Base-by-base conservation (phyloP, 2,888 invertebrate species). In the Ellobium chinense region DNA sequence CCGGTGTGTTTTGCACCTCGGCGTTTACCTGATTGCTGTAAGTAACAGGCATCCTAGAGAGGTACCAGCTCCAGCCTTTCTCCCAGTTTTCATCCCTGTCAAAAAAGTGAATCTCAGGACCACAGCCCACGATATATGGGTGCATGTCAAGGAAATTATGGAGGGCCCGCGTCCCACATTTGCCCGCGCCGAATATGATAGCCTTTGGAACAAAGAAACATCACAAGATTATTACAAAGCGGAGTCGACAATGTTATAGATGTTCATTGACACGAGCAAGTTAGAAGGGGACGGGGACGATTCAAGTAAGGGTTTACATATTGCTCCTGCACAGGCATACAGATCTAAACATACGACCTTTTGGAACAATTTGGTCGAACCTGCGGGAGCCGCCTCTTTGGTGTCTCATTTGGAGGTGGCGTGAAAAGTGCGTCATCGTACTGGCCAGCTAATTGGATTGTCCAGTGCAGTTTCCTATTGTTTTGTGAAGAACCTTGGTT, bases 111-210 rank as follows among this genome's bases (percentile, higher is more conserved):
- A 78, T 63, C 62, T 78, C 78, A 0, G 14, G 31, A 1, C 58
- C 29, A 4, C 70, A 37, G 2, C 62, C n/a, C 1, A 62, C 78
- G 29, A 78, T 70, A 37, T 70, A 46, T 3, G 78, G 78, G 24
- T 78, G 78, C 70, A 78, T 62, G 14, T 62, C 31, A 21, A 78
- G 24, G 54, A 78, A 78, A 2, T 78, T 46, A 14, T 70, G 27
- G n/a, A 78, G 34, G 2, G 78, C 79, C 27, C 79, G 37, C 1
- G 79, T 79, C 0, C 79, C 73, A 29, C 79, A 79, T n/a, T 79
- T 63, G 0, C 73, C 79, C 0, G 56, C 68, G n/a, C 79, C 79
- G 5, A 79, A 73, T 1, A 81, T 72, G n/a, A 81, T 72, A 18
- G 58, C 72, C 79, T 79, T 56, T 7, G 21, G 24, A 24, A 60